A percentile compares a stretch with the other conserved stretches of the same genome.
Evolutionary conservation across 2,797 vertebrate genomes (phyloP).

Genomic region (Chiloscyllium punctatum): DNA sequence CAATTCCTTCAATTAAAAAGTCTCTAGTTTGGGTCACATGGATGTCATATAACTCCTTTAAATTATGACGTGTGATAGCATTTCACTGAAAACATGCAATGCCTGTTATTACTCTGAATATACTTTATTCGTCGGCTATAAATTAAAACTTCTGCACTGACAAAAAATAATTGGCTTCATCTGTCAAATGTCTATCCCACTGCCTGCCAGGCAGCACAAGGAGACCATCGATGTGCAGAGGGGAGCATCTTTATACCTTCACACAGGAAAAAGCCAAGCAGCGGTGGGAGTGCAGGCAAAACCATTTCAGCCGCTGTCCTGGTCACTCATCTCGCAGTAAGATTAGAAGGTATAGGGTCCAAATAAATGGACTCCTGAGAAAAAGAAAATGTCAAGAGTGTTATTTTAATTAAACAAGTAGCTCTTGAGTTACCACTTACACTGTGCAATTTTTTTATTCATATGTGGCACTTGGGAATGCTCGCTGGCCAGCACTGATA

Average conservation of each 20-base stretch:
- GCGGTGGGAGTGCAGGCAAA: neutral
- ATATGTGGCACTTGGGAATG: too few species aligned
- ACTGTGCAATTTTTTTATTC: too few species aligned
- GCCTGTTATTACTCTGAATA: neutral
- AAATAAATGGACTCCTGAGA: neutral
- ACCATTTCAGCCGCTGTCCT: neutral
- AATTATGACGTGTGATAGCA: conserved; percentile 12
- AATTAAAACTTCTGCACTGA: neutral
- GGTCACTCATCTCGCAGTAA: neutral
- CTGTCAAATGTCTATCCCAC: neutral
- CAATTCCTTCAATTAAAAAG: neutral
- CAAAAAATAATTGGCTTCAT: neutral
- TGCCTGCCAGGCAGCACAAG: neutral
- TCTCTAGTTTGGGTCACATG: neutral
- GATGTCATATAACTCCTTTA: neutral
- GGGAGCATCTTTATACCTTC: neutral
- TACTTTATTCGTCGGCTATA: neutral
- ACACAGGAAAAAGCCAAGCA: neutral
- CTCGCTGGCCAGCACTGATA: too few species aligned
- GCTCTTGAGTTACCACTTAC: too few species aligned
- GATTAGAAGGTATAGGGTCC: neutral
- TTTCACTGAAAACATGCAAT: neutral
- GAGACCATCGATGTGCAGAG: neutral
- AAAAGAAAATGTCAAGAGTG: neutral
- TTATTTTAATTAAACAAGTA: neutral